Evolutionary conservation across 2,888 invertebrate species (phyloP), one percentile per base, ranked within the genome.

Genomic region (Amaurobius ferox): DNA sequence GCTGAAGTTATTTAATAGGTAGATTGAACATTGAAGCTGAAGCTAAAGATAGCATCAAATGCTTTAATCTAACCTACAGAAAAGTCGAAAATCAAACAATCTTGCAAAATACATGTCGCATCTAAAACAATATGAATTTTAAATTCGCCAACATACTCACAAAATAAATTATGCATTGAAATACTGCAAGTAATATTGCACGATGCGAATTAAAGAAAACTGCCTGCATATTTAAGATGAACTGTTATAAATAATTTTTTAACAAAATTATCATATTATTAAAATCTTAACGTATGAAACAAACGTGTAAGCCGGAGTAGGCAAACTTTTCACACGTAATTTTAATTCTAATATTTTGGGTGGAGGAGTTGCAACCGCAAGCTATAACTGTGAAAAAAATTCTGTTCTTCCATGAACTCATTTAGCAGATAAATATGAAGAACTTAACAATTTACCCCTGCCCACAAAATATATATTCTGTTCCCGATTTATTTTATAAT

Each of bases 261-360:
- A 19, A 30, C 28, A 72, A 72, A 40, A 16, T 48, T 35, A 44
- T 44, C 72, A 79, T 72, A 79, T 79, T 79, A 72, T 26, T 48
- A 30, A 30, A 55, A 35, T 55, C 30, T 19, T 19, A 9, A 78
- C 72, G 44, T 23, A 9, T 72, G 48, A 48, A 44, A 11, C 55
- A 23, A 81, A 81, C 80, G 80, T 81, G 74, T 81, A 30, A 67
- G 67, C 79, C 40, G 79, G 39, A 79, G 19, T 66, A 30, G 19
- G 32, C 67, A 23, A 66, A 67, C 67, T 29, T 48, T 73, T 66
- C 80, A 81, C 80, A 81, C 80, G 80, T 81, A 81, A 81, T 72
- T 61, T 62, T 74, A 40, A 13, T 23, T 28, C 13, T 64, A n/a
- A 11, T 30, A 64, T 30, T 64, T 64, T 64, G 30, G 64, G 64